phyloP scores from a whole-genome alignment of 2,113 vertebrate species.

The Verasper variegatus region DNA sequence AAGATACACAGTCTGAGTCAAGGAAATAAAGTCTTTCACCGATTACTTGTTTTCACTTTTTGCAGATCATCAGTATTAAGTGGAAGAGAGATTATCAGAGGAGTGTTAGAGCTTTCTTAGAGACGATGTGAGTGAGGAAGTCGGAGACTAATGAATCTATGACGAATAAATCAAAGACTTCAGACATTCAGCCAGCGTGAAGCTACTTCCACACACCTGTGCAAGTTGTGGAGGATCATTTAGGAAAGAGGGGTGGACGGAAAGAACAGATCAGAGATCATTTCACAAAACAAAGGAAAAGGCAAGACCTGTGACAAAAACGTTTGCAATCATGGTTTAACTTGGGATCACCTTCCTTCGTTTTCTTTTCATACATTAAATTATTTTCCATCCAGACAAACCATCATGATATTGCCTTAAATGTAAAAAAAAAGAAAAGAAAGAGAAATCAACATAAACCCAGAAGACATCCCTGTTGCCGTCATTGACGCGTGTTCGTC shows the following conservation, averaged over 20 bases:
- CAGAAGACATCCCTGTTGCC: conserved; percentile 60
- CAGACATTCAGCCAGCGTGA: conserved; percentile 63
- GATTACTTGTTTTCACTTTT: conserved; percentile 51
- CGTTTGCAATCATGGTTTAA: conserved; percentile 48
- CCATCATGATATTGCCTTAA: conserved; percentile 67
- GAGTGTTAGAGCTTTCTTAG: conserved; percentile 29
- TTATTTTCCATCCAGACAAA: conserved; percentile 59
- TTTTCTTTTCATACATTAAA: conserved; percentile 59
- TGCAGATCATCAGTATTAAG: conserved; percentile 42
- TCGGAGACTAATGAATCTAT: conserved; percentile 31
- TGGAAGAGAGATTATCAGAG: conserved; percentile 49
- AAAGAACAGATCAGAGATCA: conserved; percentile 54
- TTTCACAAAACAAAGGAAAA: conserved; percentile 42
- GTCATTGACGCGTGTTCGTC: conserved; percentile 47
- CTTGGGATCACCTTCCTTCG: conserved; percentile 48
- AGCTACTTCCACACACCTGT: conserved; percentile 65
- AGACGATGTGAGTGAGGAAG: conserved; percentile 35
- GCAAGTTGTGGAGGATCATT: conserved; percentile 64
- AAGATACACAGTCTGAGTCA: conserved; percentile 49
- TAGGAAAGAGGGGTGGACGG: conserved; percentile 58
- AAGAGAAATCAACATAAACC: conserved; percentile 67
- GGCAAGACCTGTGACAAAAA: conserved; percentile 62
- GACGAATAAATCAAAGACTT: conserved; percentile 60
- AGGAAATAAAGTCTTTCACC: conserved; percentile 39
- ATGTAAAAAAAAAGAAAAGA: conserved; percentile 49